Base-by-base conservation (phyloP, 2,797 vertebrate genomes). In the Discoglossus pictus region DNA sequence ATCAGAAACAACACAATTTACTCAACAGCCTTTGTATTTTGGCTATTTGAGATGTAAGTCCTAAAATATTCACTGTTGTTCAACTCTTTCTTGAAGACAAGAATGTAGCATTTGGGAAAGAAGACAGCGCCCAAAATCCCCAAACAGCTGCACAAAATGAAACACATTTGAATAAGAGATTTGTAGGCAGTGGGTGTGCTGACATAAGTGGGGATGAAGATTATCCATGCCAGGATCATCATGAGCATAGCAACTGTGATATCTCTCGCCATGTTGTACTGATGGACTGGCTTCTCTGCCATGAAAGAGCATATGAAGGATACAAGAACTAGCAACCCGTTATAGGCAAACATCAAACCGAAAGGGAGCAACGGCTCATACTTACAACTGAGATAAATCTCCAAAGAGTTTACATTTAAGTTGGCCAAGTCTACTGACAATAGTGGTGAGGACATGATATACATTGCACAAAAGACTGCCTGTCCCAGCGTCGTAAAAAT, bases 231-330 rank as follows among this genome's bases (percentile, higher is more conserved):
- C 34, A 93, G 61, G 43, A 94, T 92, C 56, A 92, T 93, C 39
- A 78, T 59, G 20, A 97, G 75, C 20, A 75, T 83, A 52, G 89
- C 83, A 0, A 95, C 93, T 4, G 93, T 93, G 76, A 98, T 91
- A 60, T 93, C 88, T 1, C 92, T 87, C 51, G 94, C 90, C 0
- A 89, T 47, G 39, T 93, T 93, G 73, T 94, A 94, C 67, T 81
- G 87, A 35, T 82, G 81, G 0, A 78, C 78, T 0, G 74, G 80
- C 21, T 81, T 87, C 16, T 82, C 79, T 0, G 91, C 92, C 91
- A 94, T 93, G 81, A 98, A 99, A 0, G 94, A 95, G 79, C 89
- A 88, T 72, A 96, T 88, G 75, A 98, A 93, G 4, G 90, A 94
- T 5, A 81, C 0, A 0, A 90, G 77, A 1, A 92, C 90, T 75